Evolutionary conservation across 2,113 vertebrate species (phyloP).

Genomic region (Petrocephalus microphthalmus): DNA sequence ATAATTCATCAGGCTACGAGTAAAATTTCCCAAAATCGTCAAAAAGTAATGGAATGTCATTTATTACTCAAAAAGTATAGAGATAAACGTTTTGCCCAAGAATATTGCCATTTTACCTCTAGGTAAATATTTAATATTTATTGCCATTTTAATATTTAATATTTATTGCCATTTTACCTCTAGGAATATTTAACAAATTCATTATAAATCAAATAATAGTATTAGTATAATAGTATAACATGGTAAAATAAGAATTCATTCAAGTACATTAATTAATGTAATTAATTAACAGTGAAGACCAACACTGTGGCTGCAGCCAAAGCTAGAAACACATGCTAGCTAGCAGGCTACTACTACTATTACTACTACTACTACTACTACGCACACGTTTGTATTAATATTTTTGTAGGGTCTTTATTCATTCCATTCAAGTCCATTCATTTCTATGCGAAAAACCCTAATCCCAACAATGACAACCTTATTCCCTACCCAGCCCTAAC

Average conservation of each 20-base stretch:
- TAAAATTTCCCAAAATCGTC: not conserved
- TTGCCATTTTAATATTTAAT: too few species aligned
- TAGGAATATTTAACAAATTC: not conserved
- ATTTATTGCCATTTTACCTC: not conserved
- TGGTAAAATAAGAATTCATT: not conserved
- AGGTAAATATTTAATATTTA: not conserved
- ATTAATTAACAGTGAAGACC: not conserved
- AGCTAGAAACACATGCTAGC: not conserved
- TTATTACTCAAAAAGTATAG: not conserved
- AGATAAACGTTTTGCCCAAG: not conserved
- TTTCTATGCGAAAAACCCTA: too few species aligned
- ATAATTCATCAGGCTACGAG: not conserved
- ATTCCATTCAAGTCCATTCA: too few species aligned
- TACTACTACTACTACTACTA: too few species aligned
- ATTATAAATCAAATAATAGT: not conserved
- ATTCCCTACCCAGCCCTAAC: too few species aligned
- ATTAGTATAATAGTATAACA: not conserved
- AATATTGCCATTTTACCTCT: not conserved
- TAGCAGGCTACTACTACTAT: not conserved
- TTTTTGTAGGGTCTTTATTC: too few species aligned
- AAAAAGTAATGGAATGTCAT: not conserved
- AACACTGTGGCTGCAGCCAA: not conserved
- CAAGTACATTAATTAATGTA: too few species aligned
- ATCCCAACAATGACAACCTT: too few species aligned
- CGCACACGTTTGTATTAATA: too few species aligned